These are phyloP conservation scores for Phoebastria nigripes DNA, from an alignment of 2,797 vertebrate species.

Conservation along the genomic window DNA sequence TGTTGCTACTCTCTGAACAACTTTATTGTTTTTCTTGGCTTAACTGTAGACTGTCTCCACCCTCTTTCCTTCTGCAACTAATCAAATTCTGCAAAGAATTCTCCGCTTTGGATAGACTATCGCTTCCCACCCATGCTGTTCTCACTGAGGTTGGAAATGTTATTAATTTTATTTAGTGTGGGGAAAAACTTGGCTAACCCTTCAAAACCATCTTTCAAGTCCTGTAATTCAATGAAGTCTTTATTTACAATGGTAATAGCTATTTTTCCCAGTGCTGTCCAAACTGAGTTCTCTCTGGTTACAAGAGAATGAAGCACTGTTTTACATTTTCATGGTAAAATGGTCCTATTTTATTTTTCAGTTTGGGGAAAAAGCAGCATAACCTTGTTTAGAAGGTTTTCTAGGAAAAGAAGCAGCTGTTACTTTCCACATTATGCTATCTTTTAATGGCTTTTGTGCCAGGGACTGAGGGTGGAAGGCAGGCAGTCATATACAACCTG, in stretches of 20 bases:
- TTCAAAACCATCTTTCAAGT: conserved; percentile 5
- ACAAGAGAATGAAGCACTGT: background rate
- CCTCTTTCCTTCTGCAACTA: conserved; percentile 11
- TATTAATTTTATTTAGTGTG: conserved; percentile 15
- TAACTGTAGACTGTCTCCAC: background rate
- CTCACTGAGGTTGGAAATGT: conserved; percentile 20
- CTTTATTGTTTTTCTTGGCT: background rate
- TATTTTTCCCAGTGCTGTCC: background rate
- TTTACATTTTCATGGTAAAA: background rate
- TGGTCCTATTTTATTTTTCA: background rate
- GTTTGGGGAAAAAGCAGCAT: background rate
- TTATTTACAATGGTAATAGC: conserved; percentile 20
- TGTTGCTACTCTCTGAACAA: background rate
- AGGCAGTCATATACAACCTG: background rate
- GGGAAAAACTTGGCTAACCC: conserved; percentile 9
- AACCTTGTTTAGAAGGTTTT: background rate
- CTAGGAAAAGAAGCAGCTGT: background rate
- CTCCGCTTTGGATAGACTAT: background rate
- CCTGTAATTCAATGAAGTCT: conserved; percentile 14
- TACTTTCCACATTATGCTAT: background rate
- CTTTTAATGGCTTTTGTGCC: background rate
- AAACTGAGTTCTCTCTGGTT: background rate
- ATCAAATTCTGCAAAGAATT: conserved; percentile 12
- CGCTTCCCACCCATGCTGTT: conserved; percentile 30
- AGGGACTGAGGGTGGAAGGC: background rate